Evolutionary conservation across 37 sponge, comb jelly and placozoan genomes (phyloP).

Genomic region (Beroe ovata): DNA sequence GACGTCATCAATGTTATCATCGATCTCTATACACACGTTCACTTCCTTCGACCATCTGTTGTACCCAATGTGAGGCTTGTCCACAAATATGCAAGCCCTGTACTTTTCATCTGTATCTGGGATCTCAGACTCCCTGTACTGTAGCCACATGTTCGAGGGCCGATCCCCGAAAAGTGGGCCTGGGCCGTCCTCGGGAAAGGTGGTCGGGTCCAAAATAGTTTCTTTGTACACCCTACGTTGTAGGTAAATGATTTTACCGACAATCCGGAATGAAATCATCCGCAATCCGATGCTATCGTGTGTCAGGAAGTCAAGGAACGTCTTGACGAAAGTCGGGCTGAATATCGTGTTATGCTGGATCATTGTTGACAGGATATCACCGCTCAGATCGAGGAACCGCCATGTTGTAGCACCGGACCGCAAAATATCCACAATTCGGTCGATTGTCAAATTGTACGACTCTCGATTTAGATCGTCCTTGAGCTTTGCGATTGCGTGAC

Average conservation of each 20-base stretch:
- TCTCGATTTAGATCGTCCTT: constrained; percentile 11
- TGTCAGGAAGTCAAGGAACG: neutral
- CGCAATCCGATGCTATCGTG: constrained; percentile 51
- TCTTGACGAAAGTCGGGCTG: neutral
- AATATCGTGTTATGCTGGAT: neutral
- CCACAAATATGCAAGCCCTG: constrained; percentile 72
- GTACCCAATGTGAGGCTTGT: constrained; percentile 83
- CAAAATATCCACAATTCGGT: neutral
- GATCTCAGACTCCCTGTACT: neutral
- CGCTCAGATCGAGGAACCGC: constrained; percentile 36
- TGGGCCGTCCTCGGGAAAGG: constrained; percentile 11
- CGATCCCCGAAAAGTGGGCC: neutral
- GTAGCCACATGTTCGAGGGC: constrained; percentile 29
- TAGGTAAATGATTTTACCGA: neutral
- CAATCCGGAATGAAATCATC: neutral
- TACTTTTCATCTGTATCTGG: constrained; percentile 74
- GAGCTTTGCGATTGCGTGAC: neutral
- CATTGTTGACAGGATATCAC: neutral
- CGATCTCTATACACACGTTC: constrained; percentile 51
- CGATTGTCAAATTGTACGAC: neutral
- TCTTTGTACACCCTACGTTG: constrained; percentile 11
- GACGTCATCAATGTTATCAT: neutral
- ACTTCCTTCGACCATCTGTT: constrained; percentile 78
- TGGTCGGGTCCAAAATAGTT: constrained; percentile 19
- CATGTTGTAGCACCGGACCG: neutral